A percentile compares a stretch with the other conserved stretches of the same genome.
Evolutionary conservation across 1,140 invertebrate species (phyloP).

Genomic region (Drosophila carrolli): DNA sequence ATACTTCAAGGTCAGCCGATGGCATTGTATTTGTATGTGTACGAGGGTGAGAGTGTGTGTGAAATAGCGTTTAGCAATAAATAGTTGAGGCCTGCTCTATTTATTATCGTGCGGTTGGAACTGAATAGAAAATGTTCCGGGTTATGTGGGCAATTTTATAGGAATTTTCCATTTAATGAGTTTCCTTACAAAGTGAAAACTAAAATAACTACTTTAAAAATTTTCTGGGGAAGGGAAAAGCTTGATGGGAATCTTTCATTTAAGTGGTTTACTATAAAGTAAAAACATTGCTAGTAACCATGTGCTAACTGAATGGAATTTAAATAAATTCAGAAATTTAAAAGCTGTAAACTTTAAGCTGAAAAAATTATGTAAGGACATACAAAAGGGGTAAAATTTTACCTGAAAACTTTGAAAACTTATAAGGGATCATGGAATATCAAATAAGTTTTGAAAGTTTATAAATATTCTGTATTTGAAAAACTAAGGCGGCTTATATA

Average conservation of each 20-base stretch:
- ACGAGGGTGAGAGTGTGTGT: slow-evolving; percentile 7
- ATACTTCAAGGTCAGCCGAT: slow-evolving; percentile 73
- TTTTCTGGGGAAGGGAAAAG: neutral
- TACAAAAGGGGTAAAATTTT: no score
- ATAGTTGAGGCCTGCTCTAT: slow-evolving; percentile 34
- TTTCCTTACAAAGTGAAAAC: neutral
- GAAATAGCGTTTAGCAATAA: slow-evolving; percentile 23
- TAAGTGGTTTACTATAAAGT: no score
- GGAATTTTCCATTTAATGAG: slow-evolving; percentile 2
- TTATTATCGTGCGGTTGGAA: slow-evolving; percentile 34
- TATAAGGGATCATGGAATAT: neutral
- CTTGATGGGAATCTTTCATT: neutral
- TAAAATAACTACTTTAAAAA: neutral
- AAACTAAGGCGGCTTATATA: slow-evolving; percentile 7
- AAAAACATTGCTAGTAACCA: neutral
- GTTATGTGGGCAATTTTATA: slow-evolving; percentile 15
- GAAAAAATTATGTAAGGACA: no score
- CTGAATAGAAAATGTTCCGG: slow-evolving; percentile 21
- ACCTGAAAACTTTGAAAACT: neutral
- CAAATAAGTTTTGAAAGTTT: no score
- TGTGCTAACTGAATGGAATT: no score
- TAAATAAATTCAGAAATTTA: neutral
- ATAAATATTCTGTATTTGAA: neutral
- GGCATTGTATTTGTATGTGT: slow-evolving; percentile 14
- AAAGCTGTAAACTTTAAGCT: neutral